phyloP scores from a whole-genome alignment of 2,888 invertebrate genomes.

The Scaptomyza polygonia region DNA sequence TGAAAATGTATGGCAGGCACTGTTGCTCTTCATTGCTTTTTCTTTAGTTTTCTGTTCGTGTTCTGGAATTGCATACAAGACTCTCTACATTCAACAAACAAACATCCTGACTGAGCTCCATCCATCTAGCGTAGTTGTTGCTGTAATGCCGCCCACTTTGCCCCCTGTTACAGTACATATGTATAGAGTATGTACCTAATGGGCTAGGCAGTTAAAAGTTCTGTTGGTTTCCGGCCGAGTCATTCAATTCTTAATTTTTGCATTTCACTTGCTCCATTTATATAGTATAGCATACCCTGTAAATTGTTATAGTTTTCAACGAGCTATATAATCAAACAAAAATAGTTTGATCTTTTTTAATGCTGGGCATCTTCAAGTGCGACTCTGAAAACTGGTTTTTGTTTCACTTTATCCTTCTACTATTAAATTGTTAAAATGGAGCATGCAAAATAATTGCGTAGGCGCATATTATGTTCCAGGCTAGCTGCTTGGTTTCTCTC shows the following conservation, averaged over 20 bases:
- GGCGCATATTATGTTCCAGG: slow-evolving; percentile 44
- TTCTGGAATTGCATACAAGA: slow-evolving; percentile 11
- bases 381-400: neutral
- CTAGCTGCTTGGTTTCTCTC: neutral
- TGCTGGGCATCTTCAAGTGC: neutral
- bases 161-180: neutral
- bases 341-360: neutral
- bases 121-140: slow-evolving; percentile 29
- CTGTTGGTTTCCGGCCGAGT: slow-evolving; percentile 30
- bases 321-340: neutral
- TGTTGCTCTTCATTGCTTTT: neutral
- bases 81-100: slow-evolving; percentile 19
- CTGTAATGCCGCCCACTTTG: slow-evolving; percentile 53
- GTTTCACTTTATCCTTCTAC: neutral
- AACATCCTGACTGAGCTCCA: slow-evolving; percentile 23
- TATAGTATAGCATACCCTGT: slow-evolving; percentile 39
- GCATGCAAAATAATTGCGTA: slow-evolving; percentile 75
- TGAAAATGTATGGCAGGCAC: slow-evolving; percentile 41
- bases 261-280: slow-evolving; percentile 48
- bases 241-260: slow-evolving; percentile 28
- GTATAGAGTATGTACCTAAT: neutral
- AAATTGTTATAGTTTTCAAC: neutral
- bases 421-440: slow-evolving; percentile 72
- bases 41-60: neutral
- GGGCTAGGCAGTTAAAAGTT: slow-evolving; percentile 11